Evolutionary conservation across 2,113 vertebrate species (phyloP).

Genomic region (Sorex araneus): DNA sequence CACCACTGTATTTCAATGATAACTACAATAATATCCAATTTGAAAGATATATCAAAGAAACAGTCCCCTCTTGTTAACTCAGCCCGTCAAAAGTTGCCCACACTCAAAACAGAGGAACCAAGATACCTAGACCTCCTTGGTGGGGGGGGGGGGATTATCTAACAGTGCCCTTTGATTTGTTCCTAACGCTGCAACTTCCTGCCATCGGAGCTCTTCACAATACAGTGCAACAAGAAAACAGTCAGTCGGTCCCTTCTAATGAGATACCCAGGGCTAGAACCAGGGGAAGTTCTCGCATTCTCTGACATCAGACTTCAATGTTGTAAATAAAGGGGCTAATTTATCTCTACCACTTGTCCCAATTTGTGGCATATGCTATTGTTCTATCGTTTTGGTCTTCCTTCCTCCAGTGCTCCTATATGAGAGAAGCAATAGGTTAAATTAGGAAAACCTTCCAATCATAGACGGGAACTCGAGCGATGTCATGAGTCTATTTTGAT

Average conservation of each 20-base stretch:
- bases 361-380: background rate
- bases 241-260: too few relatives aligned
- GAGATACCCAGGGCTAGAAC: background rate
- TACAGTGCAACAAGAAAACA: background rate
- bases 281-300: background rate
- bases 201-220: fast-evolving
- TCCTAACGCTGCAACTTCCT: background rate
- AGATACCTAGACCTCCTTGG: background rate
- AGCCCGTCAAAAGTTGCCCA: background rate
- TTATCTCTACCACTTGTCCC: background rate
- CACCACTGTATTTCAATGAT: background rate
- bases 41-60: background rate
- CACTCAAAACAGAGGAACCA: background rate
- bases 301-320: background rate
- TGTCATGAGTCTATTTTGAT: background rate
- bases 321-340: background rate
- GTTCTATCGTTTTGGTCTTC: background rate
- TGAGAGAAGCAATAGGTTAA: background rate
- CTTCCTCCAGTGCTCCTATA: background rate
- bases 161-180: fast-evolving
- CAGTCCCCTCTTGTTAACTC: background rate
- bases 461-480: background rate
- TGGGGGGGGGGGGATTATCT: too few relatives aligned
- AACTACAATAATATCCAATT: background rate
- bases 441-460: background rate